phyloP scores from a whole-genome alignment of 2,113 vertebrate species.

The Istiophorus platypterus region DNA sequence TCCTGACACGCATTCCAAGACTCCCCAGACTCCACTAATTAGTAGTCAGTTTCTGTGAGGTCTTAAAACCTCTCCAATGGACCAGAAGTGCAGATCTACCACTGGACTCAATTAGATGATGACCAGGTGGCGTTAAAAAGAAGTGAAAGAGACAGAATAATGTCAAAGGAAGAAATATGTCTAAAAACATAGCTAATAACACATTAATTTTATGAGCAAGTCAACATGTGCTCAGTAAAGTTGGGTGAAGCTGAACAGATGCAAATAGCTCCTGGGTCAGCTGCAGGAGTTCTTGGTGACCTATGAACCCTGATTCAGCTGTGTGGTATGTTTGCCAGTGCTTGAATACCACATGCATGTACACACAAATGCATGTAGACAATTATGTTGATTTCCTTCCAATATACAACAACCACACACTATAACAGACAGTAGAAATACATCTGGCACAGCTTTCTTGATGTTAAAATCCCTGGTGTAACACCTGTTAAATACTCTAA shows the following conservation, averaged over 20 bases:
- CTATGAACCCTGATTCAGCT: conserved; percentile 40
- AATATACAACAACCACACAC: background rate
- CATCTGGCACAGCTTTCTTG: background rate
- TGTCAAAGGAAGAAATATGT: background rate
- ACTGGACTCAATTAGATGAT: background rate
- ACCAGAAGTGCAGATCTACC: background rate
- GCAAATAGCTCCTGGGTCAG: conserved; percentile 18
- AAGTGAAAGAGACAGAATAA: background rate
- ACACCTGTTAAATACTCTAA: background rate
- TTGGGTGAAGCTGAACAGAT: background rate
- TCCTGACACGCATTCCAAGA: conserved; percentile 14
- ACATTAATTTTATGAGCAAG: background rate
- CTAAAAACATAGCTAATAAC: background rate
- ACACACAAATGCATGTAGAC: background rate
- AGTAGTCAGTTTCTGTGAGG: conserved; percentile 21
- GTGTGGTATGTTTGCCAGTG: background rate
- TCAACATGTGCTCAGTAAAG: background rate
- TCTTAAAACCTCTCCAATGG: conserved; percentile 6
- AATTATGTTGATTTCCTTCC: too few relatives aligned
- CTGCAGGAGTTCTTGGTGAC: conserved; percentile 21
- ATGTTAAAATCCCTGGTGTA: background rate
- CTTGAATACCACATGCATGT: background rate
- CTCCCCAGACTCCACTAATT: background rate
- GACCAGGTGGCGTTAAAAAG: background rate
- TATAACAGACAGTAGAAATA: too few relatives aligned